Evolutionary conservation across 1,140 invertebrate genomes (phyloP), one percentile per base, ranked within the genome.

Genomic region (Lysiphlebus fabarum): DNA sequence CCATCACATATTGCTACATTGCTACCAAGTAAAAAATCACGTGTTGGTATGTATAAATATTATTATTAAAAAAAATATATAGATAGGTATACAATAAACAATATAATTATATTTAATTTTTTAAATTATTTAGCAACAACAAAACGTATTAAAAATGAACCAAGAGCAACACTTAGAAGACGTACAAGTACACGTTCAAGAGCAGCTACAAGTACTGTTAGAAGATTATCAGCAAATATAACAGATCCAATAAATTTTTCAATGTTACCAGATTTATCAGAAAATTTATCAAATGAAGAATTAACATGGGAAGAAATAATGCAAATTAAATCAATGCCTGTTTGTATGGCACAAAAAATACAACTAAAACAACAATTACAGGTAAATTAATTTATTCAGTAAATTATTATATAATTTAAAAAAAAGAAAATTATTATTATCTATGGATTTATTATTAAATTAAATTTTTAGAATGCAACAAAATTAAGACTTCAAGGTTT

Each of bases 301-400:
- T 83, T 87, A 8, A 90, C 88, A 7, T 92, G 90, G 90, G 88
- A 92, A 68, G 89, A 92, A 78, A 90, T 93, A 41, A 90, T 90
- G 85, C 86, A 89, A 68, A 91, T 93, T 37, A 91, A 91, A 71
- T 84, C 87, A 0, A 86, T 91, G 85, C 90, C 90, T 4, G 83
- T 92, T 9, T 86, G 86, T 9, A 92, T 93, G 90, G 78, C 84
- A 8, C 87, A 91, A 71, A 93, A 93, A 69, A 83, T 86, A 63
- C 87, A 90, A 68, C 75, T 90, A 53, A 92, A 92, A 75, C 83
- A 85, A 7, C 87, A 90, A 69, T 75, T 93, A 66, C 85, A 90
- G 83, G 89, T 90, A 80, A 9, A 50, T 4, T 5, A 5, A 10
- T n/a, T 44, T 10, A 8, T 44, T 44, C 12, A 7, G 12, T 14